Conservation (phyloP, 1,140 invertebrate species). For the Bombus haemorrhoidalis region DNA sequence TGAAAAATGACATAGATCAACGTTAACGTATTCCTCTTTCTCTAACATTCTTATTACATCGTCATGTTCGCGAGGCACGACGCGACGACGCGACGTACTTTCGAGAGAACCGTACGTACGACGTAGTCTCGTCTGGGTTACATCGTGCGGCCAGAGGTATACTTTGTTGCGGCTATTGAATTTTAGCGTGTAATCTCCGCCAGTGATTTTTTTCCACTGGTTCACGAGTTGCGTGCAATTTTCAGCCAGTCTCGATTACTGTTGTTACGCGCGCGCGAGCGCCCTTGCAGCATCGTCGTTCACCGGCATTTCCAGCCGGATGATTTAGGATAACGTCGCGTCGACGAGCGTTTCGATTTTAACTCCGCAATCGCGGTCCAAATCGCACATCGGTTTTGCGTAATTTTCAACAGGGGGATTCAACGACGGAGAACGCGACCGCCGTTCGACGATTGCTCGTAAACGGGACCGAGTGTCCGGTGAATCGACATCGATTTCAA, state of each 20-base stretch:
- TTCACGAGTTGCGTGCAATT: background rate
- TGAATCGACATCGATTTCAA: slow-evolving; percentile 43
- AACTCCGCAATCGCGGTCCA: background rate
- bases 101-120: background rate
- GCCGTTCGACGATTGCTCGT: slow-evolving; percentile 3
- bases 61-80: background rate
- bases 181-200: slow-evolving; percentile 36
- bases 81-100: background rate
- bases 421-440: background rate
- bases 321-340: slow-evolving; percentile 29
- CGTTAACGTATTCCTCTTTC: slow-evolving; percentile 9
- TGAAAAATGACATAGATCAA: slow-evolving; percentile 53
- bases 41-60: background rate
- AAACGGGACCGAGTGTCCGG: slow-evolving; percentile 21
- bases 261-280: slow-evolving; percentile 25
- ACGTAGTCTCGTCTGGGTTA: background rate
- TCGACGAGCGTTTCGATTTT: slow-evolving; percentile 14
- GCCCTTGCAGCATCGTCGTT: slow-evolving; percentile 16
- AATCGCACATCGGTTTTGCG: slow-evolving; percentile 5
- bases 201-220: background rate
- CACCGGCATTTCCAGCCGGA: background rate
- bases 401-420: slow-evolving; percentile 11
- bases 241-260: slow-evolving; percentile 29
- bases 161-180: slow-evolving; percentile 31
- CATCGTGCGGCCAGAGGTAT: background rate